Conservation (phyloP, 2,113 vertebrate genomes). For the Lophura nycthemera region DNA sequence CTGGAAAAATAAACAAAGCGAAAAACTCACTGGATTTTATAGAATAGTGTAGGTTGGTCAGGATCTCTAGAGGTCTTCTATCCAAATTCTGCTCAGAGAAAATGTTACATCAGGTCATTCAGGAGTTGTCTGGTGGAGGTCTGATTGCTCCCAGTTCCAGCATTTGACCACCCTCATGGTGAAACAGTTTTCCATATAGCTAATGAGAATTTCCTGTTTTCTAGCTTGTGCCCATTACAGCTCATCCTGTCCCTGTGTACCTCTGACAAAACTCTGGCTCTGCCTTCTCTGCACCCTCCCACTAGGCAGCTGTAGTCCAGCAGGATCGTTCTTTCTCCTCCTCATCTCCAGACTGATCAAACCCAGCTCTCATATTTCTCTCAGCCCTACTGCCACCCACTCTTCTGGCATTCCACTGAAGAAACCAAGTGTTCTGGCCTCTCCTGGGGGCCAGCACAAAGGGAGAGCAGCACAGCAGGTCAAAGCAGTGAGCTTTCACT, state of each 20-base stretch:
- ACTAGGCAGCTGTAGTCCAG: neutral
- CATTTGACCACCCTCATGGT: neutral
- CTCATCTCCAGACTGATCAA: neutral
- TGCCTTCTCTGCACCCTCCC: neutral
- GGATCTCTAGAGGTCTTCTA: neutral
- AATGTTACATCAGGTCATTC: neutral
- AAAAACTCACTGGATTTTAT: neutral
- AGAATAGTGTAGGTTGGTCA: neutral
- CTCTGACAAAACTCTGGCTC: neutral
- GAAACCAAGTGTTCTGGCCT: neutral
- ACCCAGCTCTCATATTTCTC: neutral
- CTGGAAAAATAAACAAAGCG: neutral
- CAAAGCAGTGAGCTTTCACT: neutral
- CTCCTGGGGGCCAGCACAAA: neutral
- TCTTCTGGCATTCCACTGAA: neutral
- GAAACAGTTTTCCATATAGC: neutral
- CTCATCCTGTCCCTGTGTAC: conserved; percentile 24
- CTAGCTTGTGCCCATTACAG: neutral
- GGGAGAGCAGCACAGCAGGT: neutral
- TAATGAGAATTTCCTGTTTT: conserved; percentile 54
- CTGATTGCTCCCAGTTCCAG: neutral
- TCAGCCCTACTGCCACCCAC: neutral
- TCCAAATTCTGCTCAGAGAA: neutral
- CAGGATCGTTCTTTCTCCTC: neutral
- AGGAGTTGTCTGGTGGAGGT: neutral